Base-by-base conservation (phyloP, 2,888 invertebrate species). In the Apamea sordens region DNA sequence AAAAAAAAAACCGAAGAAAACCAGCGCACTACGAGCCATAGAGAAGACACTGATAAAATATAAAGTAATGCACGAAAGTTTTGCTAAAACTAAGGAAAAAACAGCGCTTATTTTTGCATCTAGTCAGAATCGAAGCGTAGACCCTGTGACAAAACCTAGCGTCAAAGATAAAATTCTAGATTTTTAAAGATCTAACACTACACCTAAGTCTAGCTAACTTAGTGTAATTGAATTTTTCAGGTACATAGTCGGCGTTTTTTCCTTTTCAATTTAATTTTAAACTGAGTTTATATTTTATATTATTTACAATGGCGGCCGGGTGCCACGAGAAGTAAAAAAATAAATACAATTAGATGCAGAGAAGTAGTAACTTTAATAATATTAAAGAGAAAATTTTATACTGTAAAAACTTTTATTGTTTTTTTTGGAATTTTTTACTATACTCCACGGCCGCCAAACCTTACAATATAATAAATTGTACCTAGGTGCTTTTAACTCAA, bases 221-320 rank as follows among this genome's bases (percentile, higher is more conserved):
- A 96, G 93, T 95, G 94, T 96, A 96, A 96, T 96, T 96, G 96
- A 96, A 96, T 86, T 91, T 92, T 93, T 96, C 96, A 96, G 96
- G 96, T 96, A 96, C 96, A 94, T 95, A 92, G 95, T 96, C 95
- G 94, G 96, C 95, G 95, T 94, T 94, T 92, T 90, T 89, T 90
- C 83, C 83, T 82, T 88, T 87, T 77, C 85, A 87, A 89, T 89
- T 88, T 84, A 87, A 87, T 78, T 90, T 87, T 86, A 83, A 89
- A 90, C 89, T 86, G 90, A 88, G 90, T 88, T 86, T 84, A 80
- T 89, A 90, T 86, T 90, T 88, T 85, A 89, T 92, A 88, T 91
- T 95, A 95, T 95, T 93, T 96, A 96, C 95, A 95, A 90, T 88
- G 79, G 86, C 87, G 85, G 89, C 91, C 77, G 41, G 24, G 36